A percentile compares a stretch with the other conserved stretches of the same genome.
phyloP scores from a whole-genome alignment of 2,888 invertebrate genomes.

The Leistus spinibarbis region DNA sequence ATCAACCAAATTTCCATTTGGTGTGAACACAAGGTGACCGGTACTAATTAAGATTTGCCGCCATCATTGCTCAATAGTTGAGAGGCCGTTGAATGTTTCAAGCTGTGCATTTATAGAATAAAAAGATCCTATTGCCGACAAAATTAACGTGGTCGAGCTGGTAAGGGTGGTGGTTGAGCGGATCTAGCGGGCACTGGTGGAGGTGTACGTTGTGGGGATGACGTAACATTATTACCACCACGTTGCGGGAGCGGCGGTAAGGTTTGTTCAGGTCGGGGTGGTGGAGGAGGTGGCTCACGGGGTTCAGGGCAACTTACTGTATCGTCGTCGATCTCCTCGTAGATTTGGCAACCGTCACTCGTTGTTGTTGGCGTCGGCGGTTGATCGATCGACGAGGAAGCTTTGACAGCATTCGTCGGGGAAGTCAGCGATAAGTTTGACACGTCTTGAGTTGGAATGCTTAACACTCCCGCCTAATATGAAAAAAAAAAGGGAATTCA shows the following conservation, averaged over 20 bases:
- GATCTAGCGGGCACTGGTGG: slow-evolving; percentile 62
- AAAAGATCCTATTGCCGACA: not conserved
- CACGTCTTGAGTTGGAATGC: slow-evolving; percentile 53
- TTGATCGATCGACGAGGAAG: slow-evolving; percentile 48
- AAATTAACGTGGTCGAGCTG: slow-evolving; percentile 63
- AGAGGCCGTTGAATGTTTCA: not conserved
- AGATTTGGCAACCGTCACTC: slow-evolving; percentile 51
- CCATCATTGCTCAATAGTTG: not conserved
- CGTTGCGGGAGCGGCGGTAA: slow-evolving; percentile 66
- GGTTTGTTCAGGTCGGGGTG: slow-evolving; percentile 60
- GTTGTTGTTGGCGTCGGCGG: slow-evolving; percentile 19
- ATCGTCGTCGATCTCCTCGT: slow-evolving; percentile 64
- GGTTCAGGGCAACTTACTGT: slow-evolving; percentile 60
- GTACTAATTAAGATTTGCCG: not conserved
- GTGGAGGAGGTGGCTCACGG: slow-evolving; percentile 65
- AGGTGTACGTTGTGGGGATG: slow-evolving; percentile 54
- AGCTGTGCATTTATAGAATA: not conserved
- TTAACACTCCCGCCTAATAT: slow-evolving; percentile 61
- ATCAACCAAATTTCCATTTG: too few species aligned
- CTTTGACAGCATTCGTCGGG: slow-evolving; percentile 45
- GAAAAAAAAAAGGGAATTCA: not conserved
- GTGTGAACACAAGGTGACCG: too few species aligned
- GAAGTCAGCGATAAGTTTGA: slow-evolving; percentile 51
- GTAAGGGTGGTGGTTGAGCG: slow-evolving; percentile 69
- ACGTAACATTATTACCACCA: slow-evolving; percentile 47